Conservation (phyloP, 2,888 invertebrate species). For the Pammene fasciana region DNA sequence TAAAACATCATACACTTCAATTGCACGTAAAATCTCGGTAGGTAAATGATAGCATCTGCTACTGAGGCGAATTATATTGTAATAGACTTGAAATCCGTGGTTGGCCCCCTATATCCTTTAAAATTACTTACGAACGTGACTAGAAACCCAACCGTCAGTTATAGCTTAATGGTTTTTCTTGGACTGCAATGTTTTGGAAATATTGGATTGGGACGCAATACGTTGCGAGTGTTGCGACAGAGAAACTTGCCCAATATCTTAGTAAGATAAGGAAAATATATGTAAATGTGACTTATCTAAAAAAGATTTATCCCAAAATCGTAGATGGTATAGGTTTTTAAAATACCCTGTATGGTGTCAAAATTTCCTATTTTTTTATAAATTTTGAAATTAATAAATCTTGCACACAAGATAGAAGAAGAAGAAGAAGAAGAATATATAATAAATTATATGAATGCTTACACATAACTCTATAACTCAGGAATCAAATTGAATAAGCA, state of each 20-base stretch:
- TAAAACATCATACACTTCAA: constrained; percentile 23
- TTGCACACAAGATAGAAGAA: too few relatives aligned
- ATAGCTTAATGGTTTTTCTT: constrained; percentile 41
- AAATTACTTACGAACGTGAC: constrained; percentile 74
- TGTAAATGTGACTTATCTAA: neutral
- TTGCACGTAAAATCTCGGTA: constrained; percentile 35
- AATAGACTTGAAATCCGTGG: constrained; percentile 51
- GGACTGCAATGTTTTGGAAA: constrained; percentile 40
- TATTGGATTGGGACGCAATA: constrained; percentile 39
- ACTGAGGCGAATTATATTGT: constrained; percentile 56
- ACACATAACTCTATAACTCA: too few relatives aligned
- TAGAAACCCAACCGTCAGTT: constrained; percentile 55
- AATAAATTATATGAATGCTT: too few relatives aligned
- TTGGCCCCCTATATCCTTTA: constrained; percentile 57
- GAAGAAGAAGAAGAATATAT: too few relatives aligned
- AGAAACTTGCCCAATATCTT: constrained; percentile 28
- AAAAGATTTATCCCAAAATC: neutral
- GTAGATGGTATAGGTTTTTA: too few relatives aligned
- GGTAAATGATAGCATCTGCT: constrained; percentile 57
- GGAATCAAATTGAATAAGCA: too few relatives aligned
- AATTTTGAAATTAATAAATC: too few relatives aligned
- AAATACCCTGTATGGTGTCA: too few relatives aligned
- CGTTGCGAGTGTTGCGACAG: constrained; percentile 19
- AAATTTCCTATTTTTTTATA: too few relatives aligned
- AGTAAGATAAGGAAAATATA: neutral